Evolutionary conservation across 2,797 vertebrate species (phyloP).

Genomic region (Gymnocypris eckloni): DNA sequence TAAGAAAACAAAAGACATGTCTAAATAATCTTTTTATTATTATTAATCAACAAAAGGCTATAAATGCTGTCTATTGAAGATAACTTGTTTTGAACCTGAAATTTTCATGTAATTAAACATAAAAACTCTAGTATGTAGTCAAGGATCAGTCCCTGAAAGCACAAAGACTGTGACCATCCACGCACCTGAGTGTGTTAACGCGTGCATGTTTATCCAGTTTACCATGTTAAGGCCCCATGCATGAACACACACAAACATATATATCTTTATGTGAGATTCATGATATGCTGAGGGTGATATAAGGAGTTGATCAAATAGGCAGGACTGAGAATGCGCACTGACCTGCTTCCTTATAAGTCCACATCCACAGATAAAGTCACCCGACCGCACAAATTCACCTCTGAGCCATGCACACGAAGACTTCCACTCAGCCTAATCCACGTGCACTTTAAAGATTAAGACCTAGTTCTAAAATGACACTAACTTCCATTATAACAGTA

Average conservation of each 20-base stretch:
- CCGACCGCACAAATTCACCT: conserved; percentile 44
- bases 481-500: conserved; percentile 11
- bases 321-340: conserved; percentile 34
- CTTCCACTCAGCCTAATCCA: conserved; percentile 43
- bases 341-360: conserved; percentile 52
- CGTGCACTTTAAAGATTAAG: conserved; percentile 37
- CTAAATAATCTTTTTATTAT: not conserved
- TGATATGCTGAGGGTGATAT: conserved; percentile 17
- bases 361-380: conserved; percentile 46
- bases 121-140: not conserved
- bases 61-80: not conserved
- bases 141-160: not conserved
- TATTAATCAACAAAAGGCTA: not conserved
- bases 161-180: not conserved
- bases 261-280: not conserved
- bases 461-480: conserved; percentile 37
- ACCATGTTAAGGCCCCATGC: not conserved
- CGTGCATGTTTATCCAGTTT: conserved; percentile 4
- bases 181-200: not conserved
- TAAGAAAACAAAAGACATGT: not conserved
- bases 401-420: conserved; percentile 30
- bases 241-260: not conserved
- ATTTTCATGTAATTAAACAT: not conserved
- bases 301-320: conserved; percentile 21
- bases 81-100: not conserved